phyloP scores from a whole-genome alignment of 2,888 invertebrate genomes.

The Chrysolina americana region DNA sequence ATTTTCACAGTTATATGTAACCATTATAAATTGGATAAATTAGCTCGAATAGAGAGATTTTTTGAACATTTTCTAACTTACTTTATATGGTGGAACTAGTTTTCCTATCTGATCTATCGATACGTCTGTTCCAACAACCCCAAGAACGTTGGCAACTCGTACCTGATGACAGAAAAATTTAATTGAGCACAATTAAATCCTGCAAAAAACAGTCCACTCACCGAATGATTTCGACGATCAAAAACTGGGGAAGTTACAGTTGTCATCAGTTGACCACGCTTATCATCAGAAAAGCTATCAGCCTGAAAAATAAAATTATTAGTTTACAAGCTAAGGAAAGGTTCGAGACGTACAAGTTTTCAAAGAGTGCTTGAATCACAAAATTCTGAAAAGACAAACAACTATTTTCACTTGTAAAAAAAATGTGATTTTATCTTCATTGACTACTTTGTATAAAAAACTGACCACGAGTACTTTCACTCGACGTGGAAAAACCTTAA shows the following conservation, averaged over 20 bases:
- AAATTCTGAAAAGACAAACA: too few relatives aligned
- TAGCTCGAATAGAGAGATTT: neutral
- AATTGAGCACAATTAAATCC: neutral
- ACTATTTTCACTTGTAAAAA: too few relatives aligned
- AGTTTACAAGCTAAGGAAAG: too few relatives aligned
- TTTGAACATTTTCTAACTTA: slow-evolving; percentile 65
- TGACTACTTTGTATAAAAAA: too few relatives aligned
- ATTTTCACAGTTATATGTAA: too few relatives aligned
- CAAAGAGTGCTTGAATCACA: too few relatives aligned
- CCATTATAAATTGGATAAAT: too few relatives aligned
- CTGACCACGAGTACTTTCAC: too few relatives aligned
- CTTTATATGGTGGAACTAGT: slow-evolving; percentile 94
- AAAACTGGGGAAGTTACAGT: slow-evolving; percentile 96
- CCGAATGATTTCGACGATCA: slow-evolving; percentile 92
- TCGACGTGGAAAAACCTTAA: too few relatives aligned
- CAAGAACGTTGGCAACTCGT: slow-evolving; percentile 92
- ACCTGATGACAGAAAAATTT: slow-evolving; percentile 73
- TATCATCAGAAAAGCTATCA: slow-evolving; percentile 77
- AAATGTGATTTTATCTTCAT: too few relatives aligned
- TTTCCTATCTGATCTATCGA: slow-evolving; percentile 96
- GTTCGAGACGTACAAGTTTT: too few relatives aligned
- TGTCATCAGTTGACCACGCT: slow-evolving; percentile 89
- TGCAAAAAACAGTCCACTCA: slow-evolving; percentile 64
- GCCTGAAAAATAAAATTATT: slow-evolving; percentile 73
- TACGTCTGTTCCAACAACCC: slow-evolving; percentile 97